phyloP scores from a whole-genome alignment of 2,113 vertebrate genomes.

The Alethe diademata region DNA sequence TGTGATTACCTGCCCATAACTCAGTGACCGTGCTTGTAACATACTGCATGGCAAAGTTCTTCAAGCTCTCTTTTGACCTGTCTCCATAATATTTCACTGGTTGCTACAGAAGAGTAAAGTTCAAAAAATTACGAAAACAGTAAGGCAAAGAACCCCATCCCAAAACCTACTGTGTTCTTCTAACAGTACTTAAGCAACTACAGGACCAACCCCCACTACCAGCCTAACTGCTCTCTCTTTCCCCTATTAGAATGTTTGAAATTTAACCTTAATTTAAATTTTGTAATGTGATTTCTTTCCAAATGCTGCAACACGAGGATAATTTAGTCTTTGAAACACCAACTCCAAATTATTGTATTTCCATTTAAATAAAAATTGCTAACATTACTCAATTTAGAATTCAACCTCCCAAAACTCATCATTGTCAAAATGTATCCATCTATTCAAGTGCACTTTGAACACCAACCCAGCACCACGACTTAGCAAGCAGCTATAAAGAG shows the following conservation, averaged over 20 bases:
- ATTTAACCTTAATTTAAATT: not conserved
- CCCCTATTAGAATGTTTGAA: not conserved
- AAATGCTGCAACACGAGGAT: not conserved
- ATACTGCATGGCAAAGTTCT: conserved; percentile 90
- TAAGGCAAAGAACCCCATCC: not conserved
- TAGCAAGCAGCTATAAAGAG: not conserved
- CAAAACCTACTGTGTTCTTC: not conserved
- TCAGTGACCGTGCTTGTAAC: conserved; percentile 86
- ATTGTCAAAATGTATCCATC: not conserved
- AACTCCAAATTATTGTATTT: not conserved
- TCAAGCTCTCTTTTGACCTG: conserved; percentile 83
- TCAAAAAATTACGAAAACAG: not conserved
- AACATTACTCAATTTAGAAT: not conserved
- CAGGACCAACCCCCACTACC: not conserved
- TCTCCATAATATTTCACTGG: conserved; percentile 90
- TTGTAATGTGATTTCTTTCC: not conserved
- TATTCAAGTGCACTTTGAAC: not conserved
- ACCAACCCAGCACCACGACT: not conserved
- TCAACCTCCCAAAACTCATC: not conserved
- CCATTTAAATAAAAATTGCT: not conserved
- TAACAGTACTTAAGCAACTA: not conserved
- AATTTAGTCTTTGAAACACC: not conserved
- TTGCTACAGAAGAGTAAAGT: conserved; percentile 70
- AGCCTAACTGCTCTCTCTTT: not conserved
- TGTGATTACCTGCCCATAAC: conserved; percentile 87